Base-by-base conservation (phyloP, 2,888 invertebrate species). In the Macaria notata region DNA sequence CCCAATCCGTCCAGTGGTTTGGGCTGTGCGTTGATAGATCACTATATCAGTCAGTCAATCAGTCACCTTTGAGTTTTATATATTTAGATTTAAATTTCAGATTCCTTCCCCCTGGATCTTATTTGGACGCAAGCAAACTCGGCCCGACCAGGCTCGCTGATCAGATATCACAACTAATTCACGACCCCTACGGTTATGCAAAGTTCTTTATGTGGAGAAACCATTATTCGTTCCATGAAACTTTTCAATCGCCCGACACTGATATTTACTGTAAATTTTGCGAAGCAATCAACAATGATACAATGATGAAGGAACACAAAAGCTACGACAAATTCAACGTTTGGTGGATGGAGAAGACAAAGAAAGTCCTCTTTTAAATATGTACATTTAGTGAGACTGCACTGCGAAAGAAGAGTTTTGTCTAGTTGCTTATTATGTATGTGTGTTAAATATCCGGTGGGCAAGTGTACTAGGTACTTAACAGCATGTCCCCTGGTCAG, bases 201-300 rank as follows among this genome's bases (percentile, higher is more conserved):
- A 65, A 71, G 7, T 86, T 73, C 63, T 88, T 88, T 61, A 69
- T 75, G 53, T 88, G 86, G 87, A 76, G 74, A 47, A 78, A 75
- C 3, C 69, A 84, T 59, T 87, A 86, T 57, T 71, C 74, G 0
- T 77, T 74, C 56, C 76, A 80, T 38, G 67, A 67, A 9, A 75
- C 73, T 4, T 65, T 78, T 41, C 71, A 76, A 42, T 71, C 63
- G 8, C 74, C 81, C 0, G 73, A 76, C 0, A 78, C 80, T 0
- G 83, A 85, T 36, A 80, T 81, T 38, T 80, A 84, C 49, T 88
- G 88, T 59, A 67, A 66, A 1, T 78, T 88, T 42, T 88, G 88
- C 62, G 74, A 71, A 2, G 66, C 78, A 59, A 45, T 79, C 0
- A 85, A 86, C 50, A 67, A 84, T 47, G 66, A 72, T 5, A 52